A percentile compares a stretch with the other conserved stretches of the same genome.
Conservation (phyloP, 2,113 vertebrate species). For the Oriolus oriolus region DNA sequence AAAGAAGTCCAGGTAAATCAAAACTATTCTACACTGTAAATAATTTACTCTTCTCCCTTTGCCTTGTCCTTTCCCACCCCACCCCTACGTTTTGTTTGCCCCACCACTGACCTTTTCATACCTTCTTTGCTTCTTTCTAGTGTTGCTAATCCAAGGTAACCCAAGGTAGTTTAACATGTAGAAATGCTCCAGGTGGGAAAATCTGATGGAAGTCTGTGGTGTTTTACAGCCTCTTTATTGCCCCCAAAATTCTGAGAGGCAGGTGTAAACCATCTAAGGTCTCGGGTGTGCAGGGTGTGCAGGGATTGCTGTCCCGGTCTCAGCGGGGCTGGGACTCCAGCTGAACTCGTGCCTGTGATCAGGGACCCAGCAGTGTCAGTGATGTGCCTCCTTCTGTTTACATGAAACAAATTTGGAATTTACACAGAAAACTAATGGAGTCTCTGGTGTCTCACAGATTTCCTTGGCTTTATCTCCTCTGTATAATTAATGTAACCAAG, state of each 20-base stretch:
- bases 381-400: not conserved
- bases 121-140: not conserved
- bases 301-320: not conserved
- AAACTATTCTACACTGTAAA: not conserved
- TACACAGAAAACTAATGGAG: constrained; percentile 17
- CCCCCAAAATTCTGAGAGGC: not conserved
- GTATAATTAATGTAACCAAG: not conserved
- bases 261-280: not conserved
- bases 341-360: not conserved
- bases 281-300: not conserved
- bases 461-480: not conserved
- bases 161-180: not conserved
- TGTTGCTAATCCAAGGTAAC: not conserved
- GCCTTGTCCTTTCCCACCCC: not conserved
- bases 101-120: not conserved
- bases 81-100: not conserved
- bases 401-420: not conserved
- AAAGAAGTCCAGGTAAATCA: not conserved
- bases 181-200: not conserved
- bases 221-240: not conserved
- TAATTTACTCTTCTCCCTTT: not conserved
- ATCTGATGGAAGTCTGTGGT: not conserved
- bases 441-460: not conserved
- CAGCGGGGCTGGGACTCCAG: not conserved
- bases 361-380: not conserved